Percentiles rank a stretch among this genome's conserved stretches.
phyloP scores from a whole-genome alignment of 2,797 vertebrate species.

The Anniella stebbinsi region DNA sequence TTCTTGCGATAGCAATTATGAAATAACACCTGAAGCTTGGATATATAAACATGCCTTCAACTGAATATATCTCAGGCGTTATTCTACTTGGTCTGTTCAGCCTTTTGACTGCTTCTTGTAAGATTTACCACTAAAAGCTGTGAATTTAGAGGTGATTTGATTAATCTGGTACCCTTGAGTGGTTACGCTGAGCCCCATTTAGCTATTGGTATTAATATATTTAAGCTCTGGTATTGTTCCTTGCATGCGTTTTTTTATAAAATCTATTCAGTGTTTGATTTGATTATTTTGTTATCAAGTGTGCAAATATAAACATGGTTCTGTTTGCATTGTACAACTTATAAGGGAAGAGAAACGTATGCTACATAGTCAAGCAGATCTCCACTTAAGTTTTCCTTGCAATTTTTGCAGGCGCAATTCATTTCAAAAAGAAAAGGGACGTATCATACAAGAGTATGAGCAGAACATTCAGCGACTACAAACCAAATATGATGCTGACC shows the following conservation, averaged over 20 bases:
- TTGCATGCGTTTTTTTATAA: neutral
- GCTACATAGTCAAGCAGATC: neutral
- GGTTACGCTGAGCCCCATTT: neutral
- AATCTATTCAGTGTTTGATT: neutral
- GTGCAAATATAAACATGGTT: neutral
- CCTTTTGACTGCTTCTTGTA: neutral
- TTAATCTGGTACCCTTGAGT: neutral
- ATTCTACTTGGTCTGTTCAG: neutral
- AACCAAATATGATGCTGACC: conserved; percentile 83
- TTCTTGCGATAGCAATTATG: neutral
- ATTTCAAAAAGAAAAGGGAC: conserved; percentile 86
- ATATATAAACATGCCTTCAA: neutral
- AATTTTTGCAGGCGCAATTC: conserved; percentile 76
- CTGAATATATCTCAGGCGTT: neutral
- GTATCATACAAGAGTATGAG: conserved; percentile 80
- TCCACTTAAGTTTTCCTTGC: conserved; percentile 47
- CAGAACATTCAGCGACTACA: conserved; percentile 82
- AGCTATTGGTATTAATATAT: neutral
- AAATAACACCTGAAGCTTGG: neutral
- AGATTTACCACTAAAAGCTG: neutral
- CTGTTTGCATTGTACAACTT: neutral
- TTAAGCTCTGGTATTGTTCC: too few species aligned
- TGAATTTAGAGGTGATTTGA: neutral
- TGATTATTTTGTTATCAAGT: conserved; percentile 26
- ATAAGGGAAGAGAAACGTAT: neutral